Percentiles rank a stretch among this genome's conserved stretches.
Evolutionary conservation across 2,797 vertebrate species (phyloP).

Genomic region (Hydrocynus forskahlii): DNA sequence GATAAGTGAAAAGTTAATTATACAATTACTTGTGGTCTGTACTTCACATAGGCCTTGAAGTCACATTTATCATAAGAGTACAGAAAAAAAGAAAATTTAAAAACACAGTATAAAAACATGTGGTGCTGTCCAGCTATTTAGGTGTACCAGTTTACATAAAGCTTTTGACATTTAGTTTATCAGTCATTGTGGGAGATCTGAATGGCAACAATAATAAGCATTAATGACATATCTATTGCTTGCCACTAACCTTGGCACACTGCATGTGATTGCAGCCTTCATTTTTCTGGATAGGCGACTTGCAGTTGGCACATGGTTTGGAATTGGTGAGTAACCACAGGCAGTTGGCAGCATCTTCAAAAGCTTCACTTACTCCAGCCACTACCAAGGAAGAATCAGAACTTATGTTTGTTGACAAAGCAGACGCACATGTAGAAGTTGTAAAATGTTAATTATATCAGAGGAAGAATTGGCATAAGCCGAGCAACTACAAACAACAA

Average conservation of each 20-base stretch:
- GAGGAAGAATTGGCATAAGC: not conserved
- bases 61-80: too few relatives aligned
- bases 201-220: not conserved
- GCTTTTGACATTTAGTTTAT: not conserved
- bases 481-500: not conserved
- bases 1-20: too few relatives aligned
- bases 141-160: not conserved
- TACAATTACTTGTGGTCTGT: too few relatives aligned
- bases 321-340: constrained; percentile 96
- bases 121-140: not conserved
- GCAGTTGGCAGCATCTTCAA: constrained; percentile 97
- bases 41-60: too few relatives aligned
- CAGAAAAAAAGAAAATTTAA: too few relatives aligned
- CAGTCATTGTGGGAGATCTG: not conserved
- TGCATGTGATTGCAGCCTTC: constrained; percentile 99
- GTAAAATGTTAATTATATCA: not conserved
- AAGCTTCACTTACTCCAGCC: constrained; percentile 94
- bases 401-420: not conserved
- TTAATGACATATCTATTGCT: not conserved
- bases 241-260: constrained; percentile 86
- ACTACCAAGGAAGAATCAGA: constrained; percentile 74
- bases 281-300: constrained; percentile 98
- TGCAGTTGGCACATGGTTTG: constrained; percentile 96
- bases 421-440: not conserved
- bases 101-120: too few relatives aligned